Base-by-base conservation (phyloP, 2,113 vertebrate species). In the Junco hyemalis region DNA sequence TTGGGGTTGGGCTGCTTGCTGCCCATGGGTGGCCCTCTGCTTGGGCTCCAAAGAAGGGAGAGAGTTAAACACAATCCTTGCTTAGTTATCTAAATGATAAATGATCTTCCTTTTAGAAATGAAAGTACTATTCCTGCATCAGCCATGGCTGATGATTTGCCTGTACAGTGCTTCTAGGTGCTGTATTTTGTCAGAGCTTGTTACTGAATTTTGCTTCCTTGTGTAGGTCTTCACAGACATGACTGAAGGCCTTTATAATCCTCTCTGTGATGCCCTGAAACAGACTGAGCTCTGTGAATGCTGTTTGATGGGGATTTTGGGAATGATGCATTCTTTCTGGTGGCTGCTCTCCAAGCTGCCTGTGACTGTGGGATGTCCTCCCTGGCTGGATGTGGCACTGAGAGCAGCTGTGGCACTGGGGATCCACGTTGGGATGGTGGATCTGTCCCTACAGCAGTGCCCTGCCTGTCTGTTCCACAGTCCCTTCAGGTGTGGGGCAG, bases 381-480 rank as follows among this genome's bases (percentile, higher is more conserved):
- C 0, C 0, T 23, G 70, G 1, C 38, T 56, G 57, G 45, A 24
- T 14, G 14, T 29, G 21, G 61, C 33, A 4, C 54, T 48, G 29
- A 33, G 35, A 38, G 64, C 44, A 44, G 51, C n/a, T 25, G 42
- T n/a, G 65, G 31, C 72, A 33, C 3, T 11, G 6, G 40, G 48
- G 48, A 50, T 35, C 54, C 0, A 6, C 7, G 2, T 0, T 0
- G 3, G 40, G 40, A 13, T 29, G 33, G 42, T 38, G 73, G 25
- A 4, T 77, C 69, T 73, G 38, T 10, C 33, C 48, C 36, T 48
- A 1, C 16, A 2, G n/a, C 1, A 4, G 14, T 65, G 15, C 38
- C 12, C 15, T 40, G 28, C 35, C 33, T 12, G 11, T 42, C 63
- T 3, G 1, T 31, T 45, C 1, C 0, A n/a, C 54, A 31, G 7